These are phyloP conservation scores for Drosophila parthenogenetica DNA, from an alignment of 2,888 invertebrate species.

Conservation along the genomic window DNA sequence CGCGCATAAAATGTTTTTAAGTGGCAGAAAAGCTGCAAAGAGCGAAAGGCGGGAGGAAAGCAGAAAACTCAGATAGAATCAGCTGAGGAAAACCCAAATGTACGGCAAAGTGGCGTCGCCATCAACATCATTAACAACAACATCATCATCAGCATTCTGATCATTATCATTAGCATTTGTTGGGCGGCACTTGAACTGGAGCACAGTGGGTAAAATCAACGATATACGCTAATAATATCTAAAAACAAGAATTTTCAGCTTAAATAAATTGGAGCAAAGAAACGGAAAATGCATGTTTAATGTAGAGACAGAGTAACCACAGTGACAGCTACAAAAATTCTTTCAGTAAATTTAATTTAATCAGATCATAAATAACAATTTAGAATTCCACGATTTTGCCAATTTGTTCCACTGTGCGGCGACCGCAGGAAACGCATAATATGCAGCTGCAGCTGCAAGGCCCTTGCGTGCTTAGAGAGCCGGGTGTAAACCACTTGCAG, in stretches of 20 bases:
- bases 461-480: conserved; percentile 12
- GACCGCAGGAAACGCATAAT: conserved; percentile 58
- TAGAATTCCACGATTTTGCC: not conserved
- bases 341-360: too few species aligned
- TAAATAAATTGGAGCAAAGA: too few species aligned
- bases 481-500: conserved; percentile 35
- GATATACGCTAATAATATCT: not conserved
- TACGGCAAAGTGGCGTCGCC: conserved; percentile 31
- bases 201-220: not conserved
- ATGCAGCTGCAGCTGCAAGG: conserved; percentile 37
- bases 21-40: conserved; percentile 42
- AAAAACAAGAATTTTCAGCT: too few species aligned
- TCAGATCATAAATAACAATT: too few species aligned
- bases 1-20: conserved; percentile 64
- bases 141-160: conserved; percentile 19
- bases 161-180: conserved; percentile 10
- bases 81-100: conserved; percentile 20
- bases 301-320: too few species aligned
- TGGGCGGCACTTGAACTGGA: conserved; percentile 36
- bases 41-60: too few species aligned
- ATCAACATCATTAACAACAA: conserved; percentile 18
- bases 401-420: conserved; percentile 4
- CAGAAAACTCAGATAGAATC: conserved; percentile 11
- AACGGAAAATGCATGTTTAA: too few species aligned
- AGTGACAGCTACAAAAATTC: too few species aligned